Percentiles rank a stretch among this genome's conserved stretches.
These are phyloP conservation scores for Brachyhypopomus gauderio DNA, from an alignment of 2,113 vertebrate species.

Conservation along the genomic window DNA sequence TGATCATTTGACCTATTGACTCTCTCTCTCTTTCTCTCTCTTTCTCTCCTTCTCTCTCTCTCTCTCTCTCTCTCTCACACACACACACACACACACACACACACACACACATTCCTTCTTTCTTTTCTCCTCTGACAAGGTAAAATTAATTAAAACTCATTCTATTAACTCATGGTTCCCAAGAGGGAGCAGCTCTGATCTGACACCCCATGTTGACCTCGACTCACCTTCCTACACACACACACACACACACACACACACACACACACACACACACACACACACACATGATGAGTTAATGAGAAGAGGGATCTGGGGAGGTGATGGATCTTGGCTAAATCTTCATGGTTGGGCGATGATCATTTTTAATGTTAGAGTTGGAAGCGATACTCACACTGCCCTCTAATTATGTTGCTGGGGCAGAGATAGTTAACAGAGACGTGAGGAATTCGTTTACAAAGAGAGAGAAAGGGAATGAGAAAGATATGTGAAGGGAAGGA, in stretches of 20 bases:
- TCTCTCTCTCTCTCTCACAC: constrained; percentile 46
- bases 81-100: no score
- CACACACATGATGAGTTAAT: constrained; percentile 46
- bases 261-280: constrained; percentile 31
- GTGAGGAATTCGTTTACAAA: no score
- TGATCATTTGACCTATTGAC: not conserved
- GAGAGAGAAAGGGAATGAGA: not conserved
- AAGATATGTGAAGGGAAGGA: not conserved
- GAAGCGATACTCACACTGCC: not conserved
- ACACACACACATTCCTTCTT: constrained; percentile 22
- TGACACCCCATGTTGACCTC: constrained; percentile 49
- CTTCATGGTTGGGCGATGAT: not conserved
- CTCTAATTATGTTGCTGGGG: not conserved
- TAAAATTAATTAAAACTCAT: constrained; percentile 69
- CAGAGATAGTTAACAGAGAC: no score
- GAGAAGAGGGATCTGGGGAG: constrained; percentile 33
- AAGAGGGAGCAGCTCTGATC: constrained; percentile 17
- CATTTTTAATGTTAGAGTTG: not conserved
- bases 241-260: constrained; percentile 29
- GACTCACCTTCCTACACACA: constrained; percentile 39
- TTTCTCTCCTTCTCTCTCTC: not conserved
- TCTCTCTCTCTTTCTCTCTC: not conserved
- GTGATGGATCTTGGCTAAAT: not conserved
- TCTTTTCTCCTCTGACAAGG: constrained; percentile 58
- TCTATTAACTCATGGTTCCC: constrained; percentile 59